phyloP scores from a whole-genome alignment of 2,113 vertebrate genomes.

The Gallinago jamesoni region DNA sequence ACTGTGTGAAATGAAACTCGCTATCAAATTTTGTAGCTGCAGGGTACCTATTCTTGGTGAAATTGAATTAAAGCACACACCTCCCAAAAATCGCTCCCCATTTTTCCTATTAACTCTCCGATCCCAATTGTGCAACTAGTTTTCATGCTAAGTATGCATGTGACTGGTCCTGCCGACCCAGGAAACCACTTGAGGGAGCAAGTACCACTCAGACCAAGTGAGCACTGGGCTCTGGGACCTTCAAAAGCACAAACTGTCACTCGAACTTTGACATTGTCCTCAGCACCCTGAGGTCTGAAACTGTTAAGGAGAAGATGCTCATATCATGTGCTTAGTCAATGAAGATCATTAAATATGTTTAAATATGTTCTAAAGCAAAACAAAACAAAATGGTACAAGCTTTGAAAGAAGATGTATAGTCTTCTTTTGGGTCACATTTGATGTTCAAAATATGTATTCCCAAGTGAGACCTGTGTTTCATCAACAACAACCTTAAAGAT shows the following conservation, averaged over 20 bases:
- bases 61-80: background rate
- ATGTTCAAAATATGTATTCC: background rate
- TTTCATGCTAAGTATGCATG: background rate
- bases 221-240: background rate
- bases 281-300: background rate
- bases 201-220: background rate
- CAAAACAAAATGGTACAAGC: background rate
- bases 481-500: background rate
- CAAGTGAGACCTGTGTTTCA: background rate
- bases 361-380: background rate
- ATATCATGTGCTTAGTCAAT: background rate
- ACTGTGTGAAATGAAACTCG: slow-evolving; percentile 6
- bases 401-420: background rate
- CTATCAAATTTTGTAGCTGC: background rate
- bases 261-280: background rate
- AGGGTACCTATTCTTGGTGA: background rate
- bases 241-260: background rate
- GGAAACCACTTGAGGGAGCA: background rate
- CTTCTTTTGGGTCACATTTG: background rate
- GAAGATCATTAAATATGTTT: background rate
- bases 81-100: background rate
- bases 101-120: background rate
- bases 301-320: background rate
- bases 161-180: background rate
- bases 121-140: background rate